Conservation (phyloP, 2,797 vertebrate species). For the Gadopsis bispinosus region DNA sequence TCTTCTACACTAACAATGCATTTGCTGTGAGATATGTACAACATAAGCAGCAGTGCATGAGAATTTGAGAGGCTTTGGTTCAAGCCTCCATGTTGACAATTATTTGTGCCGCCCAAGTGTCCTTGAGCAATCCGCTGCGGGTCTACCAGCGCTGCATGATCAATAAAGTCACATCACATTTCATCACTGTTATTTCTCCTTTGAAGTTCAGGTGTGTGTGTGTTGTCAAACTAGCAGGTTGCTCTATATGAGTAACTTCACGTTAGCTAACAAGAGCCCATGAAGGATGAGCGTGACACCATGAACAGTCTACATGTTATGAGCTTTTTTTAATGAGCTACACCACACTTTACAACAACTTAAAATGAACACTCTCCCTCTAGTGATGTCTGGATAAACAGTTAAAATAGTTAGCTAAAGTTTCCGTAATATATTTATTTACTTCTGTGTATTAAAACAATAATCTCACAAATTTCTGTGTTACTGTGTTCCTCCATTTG, state of each 20-base stretch:
- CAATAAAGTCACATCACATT: slow-evolving; percentile 13
- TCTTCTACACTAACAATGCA: neutral
- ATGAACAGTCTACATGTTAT: slow-evolving; percentile 8
- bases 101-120: neutral
- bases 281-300: slow-evolving; percentile 11
- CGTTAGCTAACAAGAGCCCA: slow-evolving; percentile 13
- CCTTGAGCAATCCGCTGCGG: neutral
- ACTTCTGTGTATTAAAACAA: neutral
- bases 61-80: neutral
- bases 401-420: neutral
- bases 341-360: slow-evolving; percentile 25
- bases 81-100: neutral
- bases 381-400: slow-evolving; percentile 21
- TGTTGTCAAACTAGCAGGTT: neutral
- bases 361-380: slow-evolving; percentile 10
- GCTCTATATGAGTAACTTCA: slow-evolving; percentile 3
- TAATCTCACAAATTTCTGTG: neutral
- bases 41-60: neutral
- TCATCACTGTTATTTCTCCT: slow-evolving; percentile 5
- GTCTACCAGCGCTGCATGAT: neutral
- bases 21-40: neutral
- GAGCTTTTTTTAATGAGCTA: slow-evolving; percentile 25
- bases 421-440: no score
- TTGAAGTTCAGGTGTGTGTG: neutral
- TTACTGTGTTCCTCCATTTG: neutral